phyloP scores from a whole-genome alignment of 2,888 invertebrate genomes.

The Dermolepida albohirtum region DNA sequence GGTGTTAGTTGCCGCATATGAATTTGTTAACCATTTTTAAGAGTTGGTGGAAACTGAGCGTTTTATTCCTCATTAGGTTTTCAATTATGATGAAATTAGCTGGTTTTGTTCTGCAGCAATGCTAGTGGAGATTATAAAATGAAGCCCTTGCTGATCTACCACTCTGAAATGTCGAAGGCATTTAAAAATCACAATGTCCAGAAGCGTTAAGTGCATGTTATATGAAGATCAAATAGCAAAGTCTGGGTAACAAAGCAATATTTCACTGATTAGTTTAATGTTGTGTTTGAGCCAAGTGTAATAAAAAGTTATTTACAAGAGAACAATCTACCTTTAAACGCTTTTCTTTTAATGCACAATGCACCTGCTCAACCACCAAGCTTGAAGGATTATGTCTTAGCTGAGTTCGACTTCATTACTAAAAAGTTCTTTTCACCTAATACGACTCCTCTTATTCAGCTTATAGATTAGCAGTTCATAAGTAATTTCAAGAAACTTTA shows the following conservation, averaged over 20 bases:
- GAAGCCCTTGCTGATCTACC: constrained; percentile 52
- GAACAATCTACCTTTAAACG: constrained; percentile 52
- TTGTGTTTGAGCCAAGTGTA: constrained; percentile 50
- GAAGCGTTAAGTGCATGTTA: not conserved
- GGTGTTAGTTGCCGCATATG: not conserved
- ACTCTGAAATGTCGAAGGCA: constrained; percentile 48
- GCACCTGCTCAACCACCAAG: constrained; percentile 5
- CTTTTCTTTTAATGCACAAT: constrained; percentile 41
- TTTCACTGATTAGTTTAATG: constrained; percentile 46
- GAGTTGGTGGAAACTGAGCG: not conserved
- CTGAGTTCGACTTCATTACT: constrained; percentile 19
- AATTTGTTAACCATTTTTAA: not conserved
- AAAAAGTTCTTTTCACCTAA: constrained; percentile 12
- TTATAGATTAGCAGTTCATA: constrained; percentile 51
- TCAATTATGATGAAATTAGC: constrained; percentile 41
- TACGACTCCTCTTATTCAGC: constrained; percentile 51
- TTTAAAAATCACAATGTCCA: constrained; percentile 44
- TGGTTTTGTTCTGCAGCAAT: not conserved
- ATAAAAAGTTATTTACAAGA: constrained; percentile 54
- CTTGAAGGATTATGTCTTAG: constrained; percentile 3
- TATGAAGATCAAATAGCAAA: not conserved
- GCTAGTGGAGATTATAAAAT: constrained; percentile 45
- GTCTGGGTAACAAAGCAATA: too few species aligned
- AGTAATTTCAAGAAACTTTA: constrained; percentile 53
- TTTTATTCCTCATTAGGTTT: constrained; percentile 16